phyloP scores from a whole-genome alignment of 2,888 invertebrate genomes.

The Lissonota sp. region DNA sequence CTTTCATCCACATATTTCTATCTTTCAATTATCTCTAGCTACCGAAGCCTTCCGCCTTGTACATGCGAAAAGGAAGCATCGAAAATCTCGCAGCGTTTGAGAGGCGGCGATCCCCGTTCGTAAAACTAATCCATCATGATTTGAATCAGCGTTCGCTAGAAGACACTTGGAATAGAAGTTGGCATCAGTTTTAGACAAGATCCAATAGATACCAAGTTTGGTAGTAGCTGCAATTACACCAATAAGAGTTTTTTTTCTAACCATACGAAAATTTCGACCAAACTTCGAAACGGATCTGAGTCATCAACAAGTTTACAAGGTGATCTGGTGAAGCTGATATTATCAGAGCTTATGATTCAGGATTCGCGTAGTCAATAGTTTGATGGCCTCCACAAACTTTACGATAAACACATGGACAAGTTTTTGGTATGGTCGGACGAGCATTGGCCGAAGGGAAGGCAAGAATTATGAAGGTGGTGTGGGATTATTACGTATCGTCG shows the following conservation, averaged over 20 bases:
- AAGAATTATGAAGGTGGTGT: background rate
- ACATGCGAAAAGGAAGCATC: background rate
- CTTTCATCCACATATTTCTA: slow-evolving; percentile 8
- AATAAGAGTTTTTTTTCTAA: too few relatives aligned
- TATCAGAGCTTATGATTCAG: slow-evolving; percentile 43
- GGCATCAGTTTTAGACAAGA: too few relatives aligned
- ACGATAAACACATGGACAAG: slow-evolving; percentile 33
- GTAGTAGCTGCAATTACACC: too few relatives aligned
- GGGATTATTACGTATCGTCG: slow-evolving; percentile 24
- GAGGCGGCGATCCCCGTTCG: background rate
- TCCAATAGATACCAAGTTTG: too few relatives aligned
- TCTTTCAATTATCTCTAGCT: too few relatives aligned
- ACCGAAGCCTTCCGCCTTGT: too few relatives aligned
- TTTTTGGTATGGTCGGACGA: slow-evolving; percentile 53
- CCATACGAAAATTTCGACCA: too few relatives aligned
- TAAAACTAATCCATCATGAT: too few relatives aligned
- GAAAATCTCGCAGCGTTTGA: slow-evolving; percentile 20
- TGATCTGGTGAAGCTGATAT: background rate
- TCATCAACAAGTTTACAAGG: background rate
- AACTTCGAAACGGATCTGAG: background rate
- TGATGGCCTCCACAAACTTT: slow-evolving; percentile 54
- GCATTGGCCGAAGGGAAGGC: background rate
- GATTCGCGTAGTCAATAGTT: slow-evolving; percentile 38
- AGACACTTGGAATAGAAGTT: too few relatives aligned
- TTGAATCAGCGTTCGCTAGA: too few relatives aligned